Evolutionary conservation across 2,113 vertebrate genomes (phyloP).

Genomic region (Brachirus orientalis): DNA sequence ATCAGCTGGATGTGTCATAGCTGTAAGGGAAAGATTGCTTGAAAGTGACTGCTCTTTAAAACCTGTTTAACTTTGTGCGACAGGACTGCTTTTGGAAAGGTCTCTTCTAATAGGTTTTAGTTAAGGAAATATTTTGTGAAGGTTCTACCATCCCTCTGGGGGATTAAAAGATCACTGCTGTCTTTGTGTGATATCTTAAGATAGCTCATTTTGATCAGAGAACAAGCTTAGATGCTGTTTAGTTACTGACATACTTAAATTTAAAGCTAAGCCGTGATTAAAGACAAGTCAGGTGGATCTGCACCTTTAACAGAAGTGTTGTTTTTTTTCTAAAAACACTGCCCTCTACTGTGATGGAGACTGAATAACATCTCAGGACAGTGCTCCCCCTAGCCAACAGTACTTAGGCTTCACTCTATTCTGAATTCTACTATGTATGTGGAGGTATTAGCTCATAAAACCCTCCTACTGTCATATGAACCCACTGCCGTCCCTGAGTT

Average conservation of each 20-base stretch:
- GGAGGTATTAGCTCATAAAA: conserved; percentile 80
- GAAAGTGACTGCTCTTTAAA: conserved; percentile 48
- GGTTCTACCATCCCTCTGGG: conserved; percentile 56
- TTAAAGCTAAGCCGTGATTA: conserved; percentile 49
- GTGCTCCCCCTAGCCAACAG: conserved; percentile 47
- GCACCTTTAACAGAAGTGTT: conserved; percentile 42
- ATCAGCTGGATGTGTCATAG: conserved; percentile 44
- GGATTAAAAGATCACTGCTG: conserved; percentile 68
- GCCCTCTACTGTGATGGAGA: conserved; percentile 69
- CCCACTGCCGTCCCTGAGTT: conserved; percentile 68
- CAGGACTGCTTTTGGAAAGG: conserved; percentile 53
- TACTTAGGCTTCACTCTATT: conserved; percentile 66
- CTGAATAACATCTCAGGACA: conserved; percentile 46
- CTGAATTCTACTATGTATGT: conserved; percentile 76
- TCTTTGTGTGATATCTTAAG: conserved; percentile 76
- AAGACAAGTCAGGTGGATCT: conserved; percentile 51
- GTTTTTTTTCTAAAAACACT: conserved; percentile 29
- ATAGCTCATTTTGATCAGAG: conserved; percentile 73
- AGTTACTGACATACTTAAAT: conserved; percentile 42
- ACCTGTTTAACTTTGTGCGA: conserved; percentile 48
- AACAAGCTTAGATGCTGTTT: conserved; percentile 61
- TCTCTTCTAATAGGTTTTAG: conserved; percentile 71
- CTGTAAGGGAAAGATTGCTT: conserved; percentile 39
- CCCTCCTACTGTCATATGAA: conserved; percentile 79
- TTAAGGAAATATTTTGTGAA: conserved; percentile 71